A percentile compares a stretch with the other conserved stretches of the same genome.
phyloP scores from a whole-genome alignment of 2,113 vertebrate genomes.

The Asarcornis scutulata region DNA sequence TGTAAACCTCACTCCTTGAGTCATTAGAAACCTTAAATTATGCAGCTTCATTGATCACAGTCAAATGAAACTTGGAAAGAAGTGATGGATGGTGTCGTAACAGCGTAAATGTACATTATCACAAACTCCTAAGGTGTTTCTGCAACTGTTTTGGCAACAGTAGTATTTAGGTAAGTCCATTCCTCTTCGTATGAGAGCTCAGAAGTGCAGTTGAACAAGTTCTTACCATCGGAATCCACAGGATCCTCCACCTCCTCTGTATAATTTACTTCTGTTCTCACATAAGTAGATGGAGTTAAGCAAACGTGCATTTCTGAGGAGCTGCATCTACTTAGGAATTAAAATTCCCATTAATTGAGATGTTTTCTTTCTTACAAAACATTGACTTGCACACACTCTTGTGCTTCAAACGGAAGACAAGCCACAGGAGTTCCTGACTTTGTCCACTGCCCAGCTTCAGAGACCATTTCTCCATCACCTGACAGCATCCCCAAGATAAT shows the following conservation, averaged over 20 bases:
- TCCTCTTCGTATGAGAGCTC: background rate
- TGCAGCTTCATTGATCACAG: background rate
- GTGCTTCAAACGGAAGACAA: background rate
- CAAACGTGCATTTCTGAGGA: background rate
- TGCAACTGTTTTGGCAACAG: background rate
- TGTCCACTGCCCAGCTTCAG: background rate
- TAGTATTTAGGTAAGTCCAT: background rate
- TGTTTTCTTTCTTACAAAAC: background rate
- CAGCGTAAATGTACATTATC: background rate
- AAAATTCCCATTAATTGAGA: background rate
- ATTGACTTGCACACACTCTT: background rate
- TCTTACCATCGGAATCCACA: constrained; percentile 94
- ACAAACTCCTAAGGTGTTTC: background rate
- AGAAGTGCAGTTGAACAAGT: background rate
- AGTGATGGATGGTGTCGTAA: background rate
- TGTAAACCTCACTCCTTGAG: background rate
- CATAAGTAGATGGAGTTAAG: constrained; percentile 90
- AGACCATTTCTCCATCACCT: background rate
- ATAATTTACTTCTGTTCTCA: constrained; percentile 98
- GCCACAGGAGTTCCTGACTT: background rate
- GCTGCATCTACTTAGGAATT: background rate
- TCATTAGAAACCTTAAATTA: background rate
- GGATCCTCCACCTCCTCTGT: constrained; percentile 98
- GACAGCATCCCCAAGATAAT: background rate
- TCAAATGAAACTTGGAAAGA: background rate